Conservation (phyloP, 2,113 vertebrate genomes). For the Cyanistes caeruleus region DNA sequence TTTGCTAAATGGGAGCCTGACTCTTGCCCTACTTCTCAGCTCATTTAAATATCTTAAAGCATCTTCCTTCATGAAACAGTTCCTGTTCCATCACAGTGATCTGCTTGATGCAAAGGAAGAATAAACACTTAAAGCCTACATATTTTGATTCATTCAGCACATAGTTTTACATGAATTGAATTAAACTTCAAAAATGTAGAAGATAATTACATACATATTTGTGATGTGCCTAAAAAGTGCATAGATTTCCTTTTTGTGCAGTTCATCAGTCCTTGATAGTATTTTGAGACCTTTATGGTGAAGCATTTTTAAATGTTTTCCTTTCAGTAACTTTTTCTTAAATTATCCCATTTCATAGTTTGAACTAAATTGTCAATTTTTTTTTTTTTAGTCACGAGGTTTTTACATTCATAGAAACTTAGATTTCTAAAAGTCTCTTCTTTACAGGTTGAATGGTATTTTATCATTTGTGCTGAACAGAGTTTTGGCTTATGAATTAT, state of each 20-base stretch:
- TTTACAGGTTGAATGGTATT: background rate
- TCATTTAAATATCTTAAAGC: background rate
- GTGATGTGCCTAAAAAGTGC: background rate
- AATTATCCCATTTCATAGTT: background rate
- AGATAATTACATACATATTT: background rate
- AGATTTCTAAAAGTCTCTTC: background rate
- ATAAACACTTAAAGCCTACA: background rate
- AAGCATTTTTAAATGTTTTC: background rate
- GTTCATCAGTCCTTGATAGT: background rate
- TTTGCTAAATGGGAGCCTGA: background rate
- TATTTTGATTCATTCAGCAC: background rate
- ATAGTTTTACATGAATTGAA: background rate
- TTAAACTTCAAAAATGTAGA: background rate
- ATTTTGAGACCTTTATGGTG: background rate
- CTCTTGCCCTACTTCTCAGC: background rate
- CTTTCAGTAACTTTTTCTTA: slow-evolving; percentile 8
- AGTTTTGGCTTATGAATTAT: slow-evolving; percentile 18
- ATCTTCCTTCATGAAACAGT: background rate
- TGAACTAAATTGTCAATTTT: background rate
- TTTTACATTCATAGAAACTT: background rate
- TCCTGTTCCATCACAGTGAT: background rate
- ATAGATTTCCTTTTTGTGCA: background rate
- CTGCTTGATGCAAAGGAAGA: background rate
- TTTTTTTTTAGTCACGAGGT: background rate
- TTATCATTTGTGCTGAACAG: background rate